Evolutionary conservation across 2,888 invertebrate genomes (phyloP), one percentile per base, ranked within the genome.

Genomic region (Reticulitermes lucifugus): DNA sequence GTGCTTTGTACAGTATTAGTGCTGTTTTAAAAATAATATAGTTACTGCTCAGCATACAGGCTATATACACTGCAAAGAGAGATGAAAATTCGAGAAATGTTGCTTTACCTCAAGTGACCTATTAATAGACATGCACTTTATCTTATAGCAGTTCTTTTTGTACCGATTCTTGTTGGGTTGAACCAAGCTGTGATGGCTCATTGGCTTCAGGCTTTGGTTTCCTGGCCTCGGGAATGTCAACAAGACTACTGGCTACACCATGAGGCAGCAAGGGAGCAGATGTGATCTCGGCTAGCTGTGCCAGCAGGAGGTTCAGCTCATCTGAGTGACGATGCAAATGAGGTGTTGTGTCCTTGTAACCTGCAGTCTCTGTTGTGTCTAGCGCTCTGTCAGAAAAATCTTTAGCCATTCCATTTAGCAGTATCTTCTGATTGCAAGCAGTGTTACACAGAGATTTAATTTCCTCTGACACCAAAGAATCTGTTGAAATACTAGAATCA

Each of bases 241-340:
- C 83, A 10, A 91, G 88, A 88, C 91, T 91, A 77, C 88, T 89
- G 35, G 91, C 91, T 12, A 89, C 90, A 4, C 91, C 90, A 4
- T 90, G 90, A 6, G 84, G 79, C 88, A 91, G 88, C 70, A 91
- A 89, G 0, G 91, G 91, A 0, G 91, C 91, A 77, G 88, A 89
- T 6, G 91, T 91, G 46, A 91, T 90, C 87, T 91, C 90, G 18
- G 90, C 88, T 79, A 91, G 88, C 86, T 91, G 90, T 41, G 90
- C 89, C 79, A 91, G 87, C 18, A 91, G 86, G 79, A 87, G 86
- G 85, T 89, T 89, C 80, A 91, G 88, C 84, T 91, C 91, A 82
- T 91, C 89, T 0, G 90, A 90, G 87, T 86, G 84, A 18, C 87
- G 80, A 22, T 86, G 83, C 2, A 81, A 43, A 22, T 59, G 70